Evolutionary conservation across 2,797 vertebrate genomes (phyloP).

Genomic region (Rhadinocentrus ornatus): DNA sequence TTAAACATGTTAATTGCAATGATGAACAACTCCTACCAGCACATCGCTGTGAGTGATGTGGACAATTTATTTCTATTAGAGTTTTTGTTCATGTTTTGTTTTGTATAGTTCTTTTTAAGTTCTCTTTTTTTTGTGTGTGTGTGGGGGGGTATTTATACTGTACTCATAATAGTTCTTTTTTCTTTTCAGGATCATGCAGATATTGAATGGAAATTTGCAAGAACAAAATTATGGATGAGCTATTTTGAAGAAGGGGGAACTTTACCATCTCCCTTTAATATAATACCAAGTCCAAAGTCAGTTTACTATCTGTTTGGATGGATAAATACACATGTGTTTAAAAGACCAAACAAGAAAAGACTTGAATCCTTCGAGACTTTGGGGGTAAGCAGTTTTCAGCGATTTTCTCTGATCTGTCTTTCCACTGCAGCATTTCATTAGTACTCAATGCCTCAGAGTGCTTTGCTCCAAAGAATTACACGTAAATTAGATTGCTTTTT

Average conservation of each 20-base stretch:
- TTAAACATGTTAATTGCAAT: slow-evolving; percentile 99
- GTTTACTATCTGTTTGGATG: slow-evolving; percentile 90
- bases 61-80: not conserved
- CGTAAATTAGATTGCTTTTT: slow-evolving; percentile 15
- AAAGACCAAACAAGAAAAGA: slow-evolving; percentile 81
- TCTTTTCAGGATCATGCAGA: slow-evolving; percentile 93
- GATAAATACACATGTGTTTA: slow-evolving; percentile 87
- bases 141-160: not conserved
- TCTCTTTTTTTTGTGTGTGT: not conserved
- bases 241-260: slow-evolving; percentile 99
- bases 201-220: slow-evolving; percentile 99
- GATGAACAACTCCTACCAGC: slow-evolving; percentile 99
- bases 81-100: not conserved
- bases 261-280: slow-evolving; percentile 96
- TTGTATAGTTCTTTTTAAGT: slow-evolving; percentile 8
- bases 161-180: slow-evolving; percentile 20
- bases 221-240: slow-evolving; percentile 99
- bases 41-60: slow-evolving; percentile 92
- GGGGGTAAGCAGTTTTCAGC: slow-evolving; percentile 85
- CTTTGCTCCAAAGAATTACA: not conserved
- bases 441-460: slow-evolving; percentile 3
- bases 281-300: slow-evolving; percentile 96
- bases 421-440: not conserved
- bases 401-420: slow-evolving; percentile 7
- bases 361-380: slow-evolving; percentile 91